Evolutionary conservation across 1,140 invertebrate genomes (phyloP).

Genomic region (Caenorhabditis latens): DNA sequence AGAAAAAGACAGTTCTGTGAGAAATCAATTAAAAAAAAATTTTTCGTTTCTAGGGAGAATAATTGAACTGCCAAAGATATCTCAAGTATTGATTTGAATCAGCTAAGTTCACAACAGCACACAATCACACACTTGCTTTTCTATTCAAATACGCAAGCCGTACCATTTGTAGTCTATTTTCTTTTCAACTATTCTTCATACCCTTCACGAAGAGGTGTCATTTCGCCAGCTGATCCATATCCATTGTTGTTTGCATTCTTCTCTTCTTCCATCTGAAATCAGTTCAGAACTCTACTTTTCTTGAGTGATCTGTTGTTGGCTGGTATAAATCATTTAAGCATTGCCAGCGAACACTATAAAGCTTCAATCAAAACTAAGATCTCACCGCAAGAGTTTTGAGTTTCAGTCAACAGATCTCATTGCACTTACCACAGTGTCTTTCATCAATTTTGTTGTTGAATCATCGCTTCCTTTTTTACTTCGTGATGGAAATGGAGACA

Average conservation of each 20-base stretch:
- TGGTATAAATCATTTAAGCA: neutral
- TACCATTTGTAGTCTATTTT: conserved; percentile 5
- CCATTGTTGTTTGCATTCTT: conserved; percentile 55
- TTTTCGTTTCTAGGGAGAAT: too few species aligned
- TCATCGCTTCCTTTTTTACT: conserved; percentile 61
- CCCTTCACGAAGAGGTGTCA: conserved; percentile 51
- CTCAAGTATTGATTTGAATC: neutral
- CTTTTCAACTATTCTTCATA: conserved; percentile 37
- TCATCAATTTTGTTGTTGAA: conserved; percentile 61
- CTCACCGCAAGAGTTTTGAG: neutral
- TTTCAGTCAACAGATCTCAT: neutral
- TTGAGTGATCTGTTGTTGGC: neutral
- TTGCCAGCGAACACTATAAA: neutral
- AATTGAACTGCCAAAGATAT: neutral
- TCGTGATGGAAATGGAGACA: conserved; percentile 51
- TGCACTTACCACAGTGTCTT: conserved; percentile 20
- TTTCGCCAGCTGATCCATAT: conserved; percentile 47
- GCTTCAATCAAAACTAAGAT: conserved; percentile 12
- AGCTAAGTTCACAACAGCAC: neutral
- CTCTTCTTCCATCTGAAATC: conserved; percentile 52
- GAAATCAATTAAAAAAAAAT: too few species aligned
- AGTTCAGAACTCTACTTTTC: neutral
- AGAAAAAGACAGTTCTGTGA: too few species aligned
- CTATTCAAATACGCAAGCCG: conserved; percentile 12
- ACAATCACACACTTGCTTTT: too few species aligned